These are phyloP conservation scores for Lates japonicus DNA, from an alignment of 2,797 vertebrate species.

Conservation along the genomic window DNA sequence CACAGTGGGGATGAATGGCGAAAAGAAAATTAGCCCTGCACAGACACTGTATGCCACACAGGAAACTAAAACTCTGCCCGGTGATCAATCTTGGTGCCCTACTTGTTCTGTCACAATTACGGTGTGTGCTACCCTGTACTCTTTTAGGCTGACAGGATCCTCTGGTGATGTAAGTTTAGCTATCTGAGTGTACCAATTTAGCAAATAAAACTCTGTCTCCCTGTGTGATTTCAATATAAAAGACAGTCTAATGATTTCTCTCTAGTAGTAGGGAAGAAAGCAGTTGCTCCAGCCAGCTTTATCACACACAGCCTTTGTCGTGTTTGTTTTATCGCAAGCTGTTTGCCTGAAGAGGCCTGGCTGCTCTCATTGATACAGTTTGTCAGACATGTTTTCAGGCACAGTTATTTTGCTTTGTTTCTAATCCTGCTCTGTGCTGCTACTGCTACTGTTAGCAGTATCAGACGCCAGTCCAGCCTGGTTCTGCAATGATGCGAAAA, in stretches of 20 bases:
- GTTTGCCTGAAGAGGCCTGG: conserved; percentile 74
- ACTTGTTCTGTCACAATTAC: conserved; percentile 56
- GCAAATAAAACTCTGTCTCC: conserved; percentile 64
- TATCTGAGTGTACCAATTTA: conserved; percentile 56
- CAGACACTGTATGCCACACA: conserved; percentile 42
- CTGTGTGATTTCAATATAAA: conserved; percentile 58
- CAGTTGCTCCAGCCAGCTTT: conserved; percentile 65
- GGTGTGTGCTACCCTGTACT: conserved; percentile 22
- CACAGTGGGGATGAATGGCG: conserved; percentile 42
- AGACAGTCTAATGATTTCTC: conserved; percentile 60
- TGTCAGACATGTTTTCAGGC: conserved; percentile 77
- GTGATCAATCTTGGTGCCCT: conserved; percentile 71
- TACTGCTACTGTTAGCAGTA: conserved; percentile 59
- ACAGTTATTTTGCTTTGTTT: conserved; percentile 65
- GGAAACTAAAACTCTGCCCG: conserved; percentile 60
- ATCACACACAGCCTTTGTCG: conserved; percentile 67
- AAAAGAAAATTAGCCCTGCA: conserved; percentile 38
- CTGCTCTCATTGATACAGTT: conserved; percentile 74
- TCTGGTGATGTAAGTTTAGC: conserved; percentile 59
- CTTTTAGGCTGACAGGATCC: conserved; percentile 55
- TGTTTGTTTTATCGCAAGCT: conserved; percentile 74
- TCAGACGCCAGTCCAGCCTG: conserved; percentile 66
- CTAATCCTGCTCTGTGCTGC: conserved; percentile 70
- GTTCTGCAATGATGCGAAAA: conserved; percentile 61
- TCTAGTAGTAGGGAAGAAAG: conserved; percentile 39